Conservation (phyloP, 23 tunicate species). For the Pegea sp. region DNA sequence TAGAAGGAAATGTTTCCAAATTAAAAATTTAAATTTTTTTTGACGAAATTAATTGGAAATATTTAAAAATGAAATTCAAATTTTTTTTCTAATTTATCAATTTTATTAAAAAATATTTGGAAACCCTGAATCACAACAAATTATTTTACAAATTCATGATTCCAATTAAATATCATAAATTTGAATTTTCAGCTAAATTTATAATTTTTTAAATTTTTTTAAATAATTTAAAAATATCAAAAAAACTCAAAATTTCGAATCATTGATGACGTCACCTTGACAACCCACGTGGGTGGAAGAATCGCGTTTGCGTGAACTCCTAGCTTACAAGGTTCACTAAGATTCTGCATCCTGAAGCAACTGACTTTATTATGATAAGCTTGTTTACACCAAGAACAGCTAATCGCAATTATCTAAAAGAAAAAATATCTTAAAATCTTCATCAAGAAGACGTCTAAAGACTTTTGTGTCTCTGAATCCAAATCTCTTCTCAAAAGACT, state of each 20-base stretch:
- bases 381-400: slow-evolving; percentile 98
- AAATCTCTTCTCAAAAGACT: slow-evolving; percentile 75
- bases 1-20: too few species aligned
- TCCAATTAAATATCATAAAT: too few species aligned
- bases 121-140: too few species aligned
- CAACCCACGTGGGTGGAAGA: slow-evolving; percentile 88
- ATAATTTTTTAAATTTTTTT: too few species aligned
- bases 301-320: slow-evolving; percentile 44
- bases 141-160: too few species aligned
- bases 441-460: neutral
- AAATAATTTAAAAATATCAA: neutral
- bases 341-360: slow-evolving; percentile 66
- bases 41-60: too few species aligned
- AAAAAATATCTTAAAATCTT: neutral
- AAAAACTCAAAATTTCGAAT: too few species aligned
- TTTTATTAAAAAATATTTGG: too few species aligned
- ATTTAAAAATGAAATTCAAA: too few species aligned
- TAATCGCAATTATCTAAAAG: slow-evolving; percentile 55
- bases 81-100: too few species aligned
- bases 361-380: slow-evolving; percentile 85
- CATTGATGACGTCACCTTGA: too few species aligned
- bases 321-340: slow-evolving; percentile 54
- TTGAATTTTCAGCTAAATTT: neutral
- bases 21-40: too few species aligned
- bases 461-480: slow-evolving; percentile 93